Evolutionary conservation across 2,797 vertebrate genomes (phyloP), one percentile per base, ranked within the genome.

Genomic region (Geotria australis): DNA sequence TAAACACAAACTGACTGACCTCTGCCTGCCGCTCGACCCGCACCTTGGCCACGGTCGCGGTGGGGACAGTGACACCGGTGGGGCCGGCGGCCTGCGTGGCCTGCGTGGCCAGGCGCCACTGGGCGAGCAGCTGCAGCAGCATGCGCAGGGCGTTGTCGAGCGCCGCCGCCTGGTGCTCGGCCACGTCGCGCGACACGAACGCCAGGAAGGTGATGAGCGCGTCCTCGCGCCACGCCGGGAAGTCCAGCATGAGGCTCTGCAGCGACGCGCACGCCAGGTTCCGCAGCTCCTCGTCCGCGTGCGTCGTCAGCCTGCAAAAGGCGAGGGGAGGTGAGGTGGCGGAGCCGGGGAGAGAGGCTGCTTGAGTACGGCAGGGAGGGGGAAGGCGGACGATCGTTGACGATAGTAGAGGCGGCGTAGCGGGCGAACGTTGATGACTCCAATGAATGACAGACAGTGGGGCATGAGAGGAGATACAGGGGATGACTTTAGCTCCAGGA

Each of bases 241-340:
- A 94, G 69, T 96, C 91, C 55, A 94, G 77, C 57, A 98, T 73
- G 48, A 98, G 71, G 60, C 89, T 93, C 71, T 98, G 91, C 62
- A 98, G 74, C 62, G 86, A 96, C 64, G 91, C 96, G 69, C 96
- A 89, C 56, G 91, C 85, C 66, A 98, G 93, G 14, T 94, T 83
- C 38, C 91, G 77, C 58, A 96, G 79, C 63, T 98, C 91, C 63
- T 96, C 86, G 51, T 98, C 91, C 89, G 96, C 95, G 64, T 98
- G 91, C 59, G 95, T 91, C 1, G 89, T 96, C 7, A 98, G 76
- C 63, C 89, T 96, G 66, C 2, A 58, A 62, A 63, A 53, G 60
- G n/a, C n/a, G 24, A 38, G 24, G 24, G n/a, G 45, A 47, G 59
- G 60, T 10, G 8, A 14, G 64, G 59, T 60, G 56, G 60, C 57